Evolutionary conservation across 2,888 invertebrate genomes (phyloP).

Genomic region (Hololepta plana): DNA sequence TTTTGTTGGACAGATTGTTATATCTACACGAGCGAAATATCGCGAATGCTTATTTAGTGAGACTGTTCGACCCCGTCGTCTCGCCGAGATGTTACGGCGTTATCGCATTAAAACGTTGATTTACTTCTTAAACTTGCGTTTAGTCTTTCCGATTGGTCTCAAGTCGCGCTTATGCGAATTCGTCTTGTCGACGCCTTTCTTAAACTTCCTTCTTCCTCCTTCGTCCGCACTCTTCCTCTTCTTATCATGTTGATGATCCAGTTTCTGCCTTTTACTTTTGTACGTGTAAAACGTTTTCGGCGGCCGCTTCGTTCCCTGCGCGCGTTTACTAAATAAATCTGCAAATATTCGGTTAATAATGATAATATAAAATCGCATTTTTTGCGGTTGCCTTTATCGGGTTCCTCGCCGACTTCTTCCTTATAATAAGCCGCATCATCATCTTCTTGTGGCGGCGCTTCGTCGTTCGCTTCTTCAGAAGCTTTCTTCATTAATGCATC

Average conservation of each 20-base stretch:
- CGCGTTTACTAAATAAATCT: slow-evolving; percentile 16
- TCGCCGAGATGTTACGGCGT: slow-evolving; percentile 73
- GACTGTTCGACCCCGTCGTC: slow-evolving; percentile 65
- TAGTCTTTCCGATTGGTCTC: slow-evolving; percentile 16
- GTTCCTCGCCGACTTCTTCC: slow-evolving; percentile 76
- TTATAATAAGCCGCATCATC: slow-evolving; percentile 71
- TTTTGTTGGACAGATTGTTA: slow-evolving; percentile 64
- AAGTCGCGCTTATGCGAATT: slow-evolving; percentile 18
- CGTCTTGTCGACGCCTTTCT: slow-evolving; percentile 16
- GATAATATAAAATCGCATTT: neutral
- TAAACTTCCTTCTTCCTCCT: too few species aligned
- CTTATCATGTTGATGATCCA: slow-evolving; percentile 9
- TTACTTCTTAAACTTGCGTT: slow-evolving; percentile 3
- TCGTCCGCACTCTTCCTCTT: slow-evolving; percentile 4
- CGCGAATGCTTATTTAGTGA: slow-evolving; percentile 43
- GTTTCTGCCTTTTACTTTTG: slow-evolving; percentile 16
- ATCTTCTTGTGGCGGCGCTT: slow-evolving; percentile 32
- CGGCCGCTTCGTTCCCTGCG: slow-evolving; percentile 13
- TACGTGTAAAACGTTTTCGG: slow-evolving; percentile 12
- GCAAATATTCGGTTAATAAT: slow-evolving; percentile 6
- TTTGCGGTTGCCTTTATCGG: slow-evolving; percentile 48
- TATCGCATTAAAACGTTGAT: slow-evolving; percentile 35
- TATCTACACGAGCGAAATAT: slow-evolving; percentile 51
- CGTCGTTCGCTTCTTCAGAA: slow-evolving; percentile 32
- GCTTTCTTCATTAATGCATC: slow-evolving; percentile 28